Base-by-base conservation (phyloP, 2,113 vertebrate species). In the Platycercus adscitus region DNA sequence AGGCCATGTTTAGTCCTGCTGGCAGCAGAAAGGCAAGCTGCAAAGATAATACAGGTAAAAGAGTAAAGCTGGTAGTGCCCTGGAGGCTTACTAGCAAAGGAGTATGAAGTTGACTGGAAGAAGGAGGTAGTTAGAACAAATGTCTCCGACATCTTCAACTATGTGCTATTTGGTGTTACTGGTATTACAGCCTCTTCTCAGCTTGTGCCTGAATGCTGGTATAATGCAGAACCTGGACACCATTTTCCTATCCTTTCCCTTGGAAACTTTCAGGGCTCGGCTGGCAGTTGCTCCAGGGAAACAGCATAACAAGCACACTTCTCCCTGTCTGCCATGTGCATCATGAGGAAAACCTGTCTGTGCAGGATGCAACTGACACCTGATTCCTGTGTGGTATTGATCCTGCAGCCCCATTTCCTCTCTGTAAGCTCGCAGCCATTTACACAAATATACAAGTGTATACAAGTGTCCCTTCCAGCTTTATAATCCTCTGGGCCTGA, bases 301-400 rank as follows among this genome's bases (percentile, higher is more conserved):
- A 44, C 47, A 44, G 13, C 6, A 10, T 43, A 77, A 25, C 16
- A 14, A n/a, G 47, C 43, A 53, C 31, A 26, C 37, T 21, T 81
- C 26, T 39, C 29, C 37, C 64, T 64, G 65, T 18, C 26, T 24
- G 9, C 11, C 12, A 3, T 5, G 4, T 15, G 9, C 28, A 55
- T 17, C 26, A 11, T 31, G 41, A 81, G 53, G 70, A 24, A 28
- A 61, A 26, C 7, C 35, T 18, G 6, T 9, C 60, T 2, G 3
- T 53, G 50, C 5, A 5, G 55, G 46, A 15, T 19, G 24, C 31
- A 9, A 6, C 50, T 23, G 63, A 50, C 23, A 17, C 13, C 43
- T 35, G 39, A n/a, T 12, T 41, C 25, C 53, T 46, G 31, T 17
- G 35, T 4, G 33, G 10, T 37, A 37, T n/a, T 0, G 0, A 7